Conservation (phyloP, 2,113 vertebrate genomes). For the Sakesphorus luctuosus region DNA sequence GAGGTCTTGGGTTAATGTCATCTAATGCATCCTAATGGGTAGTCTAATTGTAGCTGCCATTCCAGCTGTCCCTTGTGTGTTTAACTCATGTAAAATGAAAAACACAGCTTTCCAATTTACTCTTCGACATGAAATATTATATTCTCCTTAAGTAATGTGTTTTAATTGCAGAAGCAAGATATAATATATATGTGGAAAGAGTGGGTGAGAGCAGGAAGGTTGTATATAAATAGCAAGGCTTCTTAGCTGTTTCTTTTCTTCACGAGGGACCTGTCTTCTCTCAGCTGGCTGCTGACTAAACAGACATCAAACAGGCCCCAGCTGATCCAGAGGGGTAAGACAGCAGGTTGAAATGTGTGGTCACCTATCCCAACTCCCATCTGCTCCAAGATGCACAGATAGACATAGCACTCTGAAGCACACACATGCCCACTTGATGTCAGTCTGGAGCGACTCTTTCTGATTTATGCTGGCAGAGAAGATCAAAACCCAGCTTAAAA, state of each 20-base stretch:
- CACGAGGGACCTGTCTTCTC: neutral
- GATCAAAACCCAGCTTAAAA: conserved; percentile 10
- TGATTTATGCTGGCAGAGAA: neutral
- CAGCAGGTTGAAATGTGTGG: neutral
- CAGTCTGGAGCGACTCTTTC: neutral
- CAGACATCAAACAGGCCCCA: neutral
- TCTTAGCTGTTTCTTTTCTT: conserved; percentile 11
- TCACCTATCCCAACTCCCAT: neutral
- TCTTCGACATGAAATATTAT: conserved; percentile 51
- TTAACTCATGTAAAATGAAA: conserved; percentile 67
- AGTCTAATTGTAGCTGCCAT: conserved; percentile 68
- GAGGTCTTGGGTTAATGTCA: conserved; percentile 71
- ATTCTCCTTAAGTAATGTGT: conserved; percentile 27
- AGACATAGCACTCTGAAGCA: neutral
- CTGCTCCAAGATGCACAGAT: neutral
- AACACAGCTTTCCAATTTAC: conserved; percentile 59
- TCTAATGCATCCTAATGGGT: conserved; percentile 70
- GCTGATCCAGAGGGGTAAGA: neutral
- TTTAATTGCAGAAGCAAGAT: conserved; percentile 63
- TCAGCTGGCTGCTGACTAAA: neutral
- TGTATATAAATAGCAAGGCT: neutral
- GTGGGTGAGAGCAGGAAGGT: neutral
- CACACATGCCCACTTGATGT: neutral
- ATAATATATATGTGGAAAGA: neutral
- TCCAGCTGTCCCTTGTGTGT: conserved; percentile 60